Evolutionary conservation across 2,888 invertebrate species (phyloP).

Genomic region (Autographa pulchrina): DNA sequence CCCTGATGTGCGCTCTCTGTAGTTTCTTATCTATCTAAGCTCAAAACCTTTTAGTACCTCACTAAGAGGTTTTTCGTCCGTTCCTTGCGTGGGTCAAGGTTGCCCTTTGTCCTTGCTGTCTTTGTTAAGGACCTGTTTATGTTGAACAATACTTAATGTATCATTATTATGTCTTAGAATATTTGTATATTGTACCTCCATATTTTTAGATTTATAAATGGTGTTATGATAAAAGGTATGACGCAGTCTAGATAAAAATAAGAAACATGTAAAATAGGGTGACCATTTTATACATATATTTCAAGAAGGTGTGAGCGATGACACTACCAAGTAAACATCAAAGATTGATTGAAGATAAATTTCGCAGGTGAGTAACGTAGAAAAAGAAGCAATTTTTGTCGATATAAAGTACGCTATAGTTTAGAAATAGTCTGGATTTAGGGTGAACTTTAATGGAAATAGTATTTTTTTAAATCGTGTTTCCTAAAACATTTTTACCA

Average conservation of each 20-base stretch:
- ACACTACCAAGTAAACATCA: neutral
- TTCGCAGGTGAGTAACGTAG: neutral
- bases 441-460: too few species aligned
- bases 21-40: too few species aligned
- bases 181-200: neutral
- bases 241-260: too few species aligned
- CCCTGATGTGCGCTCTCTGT: too few species aligned
- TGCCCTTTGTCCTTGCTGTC: conserved; percentile 21
- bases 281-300: neutral
- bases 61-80: conserved; percentile 28
- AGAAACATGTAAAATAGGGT: too few species aligned
- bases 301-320: neutral
- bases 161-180: neutral
- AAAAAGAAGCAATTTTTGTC: neutral
- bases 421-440: too few species aligned
- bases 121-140: conserved; percentile 2
- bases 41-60: conserved; percentile 10
- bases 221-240: too few species aligned
- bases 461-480: too few species aligned
- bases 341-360: neutral
- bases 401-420: neutral
- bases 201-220: neutral
- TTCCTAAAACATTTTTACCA: too few species aligned
- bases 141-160: conserved; percentile 9
- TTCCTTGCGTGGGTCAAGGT: conserved; percentile 14